These are phyloP conservation scores for Callaeas wilsoni DNA, from an alignment of 2,113 vertebrate genomes.

Conservation along the genomic window DNA sequence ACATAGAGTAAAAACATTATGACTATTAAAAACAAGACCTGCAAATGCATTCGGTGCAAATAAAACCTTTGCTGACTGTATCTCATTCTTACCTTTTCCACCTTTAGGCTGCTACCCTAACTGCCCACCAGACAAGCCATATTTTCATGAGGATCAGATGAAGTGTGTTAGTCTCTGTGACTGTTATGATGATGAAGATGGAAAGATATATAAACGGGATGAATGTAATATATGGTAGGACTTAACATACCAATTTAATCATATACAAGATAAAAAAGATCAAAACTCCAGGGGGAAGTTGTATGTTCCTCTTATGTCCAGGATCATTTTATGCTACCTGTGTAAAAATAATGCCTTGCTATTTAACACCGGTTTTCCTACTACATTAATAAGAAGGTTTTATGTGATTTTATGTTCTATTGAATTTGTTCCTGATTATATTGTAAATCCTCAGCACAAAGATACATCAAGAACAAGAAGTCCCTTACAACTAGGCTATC, in stretches of 20 bases:
- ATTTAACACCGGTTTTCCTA: neutral
- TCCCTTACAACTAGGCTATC: neutral
- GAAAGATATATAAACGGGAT: constrained; percentile 62
- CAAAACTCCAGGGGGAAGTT: neutral
- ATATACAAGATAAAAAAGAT: neutral
- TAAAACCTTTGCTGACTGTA: neutral
- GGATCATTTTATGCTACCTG: neutral
- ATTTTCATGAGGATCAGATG: constrained; percentile 86
- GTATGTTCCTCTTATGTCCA: neutral
- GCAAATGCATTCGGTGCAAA: neutral
- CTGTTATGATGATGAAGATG: constrained; percentile 68
- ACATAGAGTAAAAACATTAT: neutral
- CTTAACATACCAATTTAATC: neutral
- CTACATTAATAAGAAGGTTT: neutral
- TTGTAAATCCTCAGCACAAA: neutral
- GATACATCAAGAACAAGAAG: neutral
- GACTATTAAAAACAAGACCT: neutral
- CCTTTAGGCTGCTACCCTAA: constrained; percentile 86
- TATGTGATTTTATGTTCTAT: neutral
- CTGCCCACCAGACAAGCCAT: constrained; percentile 80
- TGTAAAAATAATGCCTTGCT: neutral
- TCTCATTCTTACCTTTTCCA: neutral
- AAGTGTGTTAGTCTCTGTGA: constrained; percentile 79
- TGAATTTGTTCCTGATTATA: neutral
- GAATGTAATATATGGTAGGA: constrained; percentile 83